Conservation (phyloP, 2,113 vertebrate species). For the Spilogale gracilis region DNA sequence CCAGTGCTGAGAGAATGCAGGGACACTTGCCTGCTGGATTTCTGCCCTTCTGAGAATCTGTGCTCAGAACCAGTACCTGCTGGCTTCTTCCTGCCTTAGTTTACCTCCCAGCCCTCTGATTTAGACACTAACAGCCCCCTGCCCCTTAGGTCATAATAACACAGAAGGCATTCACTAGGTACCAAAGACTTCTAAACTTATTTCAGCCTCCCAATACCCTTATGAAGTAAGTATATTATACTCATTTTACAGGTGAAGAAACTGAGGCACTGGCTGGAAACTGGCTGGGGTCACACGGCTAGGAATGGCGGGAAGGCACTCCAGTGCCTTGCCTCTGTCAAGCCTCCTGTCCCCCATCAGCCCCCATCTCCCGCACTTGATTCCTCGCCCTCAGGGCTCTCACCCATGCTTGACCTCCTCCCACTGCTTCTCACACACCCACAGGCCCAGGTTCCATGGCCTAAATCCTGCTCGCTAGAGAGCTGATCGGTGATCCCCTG, state of each 20-base stretch:
- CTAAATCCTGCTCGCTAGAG: neutral
- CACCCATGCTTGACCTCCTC: neutral
- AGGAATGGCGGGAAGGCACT: neutral
- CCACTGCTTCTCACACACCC: neutral
- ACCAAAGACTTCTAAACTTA: neutral
- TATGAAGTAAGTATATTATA: neutral
- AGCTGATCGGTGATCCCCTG: neutral
- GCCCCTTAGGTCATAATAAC: neutral
- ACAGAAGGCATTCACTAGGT: neutral
- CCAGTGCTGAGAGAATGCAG: neutral
- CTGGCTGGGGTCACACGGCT: neutral
- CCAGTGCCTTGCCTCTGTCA: neutral
- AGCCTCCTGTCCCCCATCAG: neutral
- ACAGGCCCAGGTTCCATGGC: neutral
- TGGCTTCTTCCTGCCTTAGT: neutral
- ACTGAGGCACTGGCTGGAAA: neutral
- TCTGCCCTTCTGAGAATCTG: neutral
- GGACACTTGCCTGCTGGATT: neutral
- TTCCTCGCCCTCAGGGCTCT: neutral
- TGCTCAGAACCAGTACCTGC: neutral
- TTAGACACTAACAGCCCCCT: neutral
- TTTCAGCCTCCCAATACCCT: neutral
- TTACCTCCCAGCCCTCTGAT: neutral
- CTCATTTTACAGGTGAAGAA: neutral
- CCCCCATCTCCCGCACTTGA: neutral